A percentile compares a stretch with the other conserved stretches of the same genome.
phyloP scores from a whole-genome alignment of 2,113 vertebrate species.

The Zosterops pallidus region DNA sequence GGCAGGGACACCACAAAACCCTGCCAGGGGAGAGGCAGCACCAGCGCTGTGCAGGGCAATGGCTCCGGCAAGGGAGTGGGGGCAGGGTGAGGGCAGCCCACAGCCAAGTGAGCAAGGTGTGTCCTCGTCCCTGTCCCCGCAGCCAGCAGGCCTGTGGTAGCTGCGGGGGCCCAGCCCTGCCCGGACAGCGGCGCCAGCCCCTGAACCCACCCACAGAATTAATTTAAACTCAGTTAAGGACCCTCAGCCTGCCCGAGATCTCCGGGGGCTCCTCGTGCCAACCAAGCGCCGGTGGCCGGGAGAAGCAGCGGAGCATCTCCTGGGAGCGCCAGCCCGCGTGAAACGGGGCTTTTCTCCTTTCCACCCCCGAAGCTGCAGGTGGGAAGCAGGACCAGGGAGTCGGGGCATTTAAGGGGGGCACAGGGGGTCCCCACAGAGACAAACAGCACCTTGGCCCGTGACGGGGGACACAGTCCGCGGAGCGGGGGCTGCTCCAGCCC shows the following conservation, averaged over 20 bases:
- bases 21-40: not conserved
- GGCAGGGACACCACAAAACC: not conserved
- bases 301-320: not conserved
- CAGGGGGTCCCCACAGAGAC: not conserved
- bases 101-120: not conserved
- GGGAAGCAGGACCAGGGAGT: not conserved
- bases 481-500: not conserved
- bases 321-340: not conserved
- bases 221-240: not conserved
- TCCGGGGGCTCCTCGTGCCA: not conserved
- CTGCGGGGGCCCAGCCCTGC: not conserved
- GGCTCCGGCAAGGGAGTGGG: not conserved
- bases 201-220: not conserved
- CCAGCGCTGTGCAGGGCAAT: not conserved
- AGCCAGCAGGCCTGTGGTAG: not conserved
- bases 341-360: no score
- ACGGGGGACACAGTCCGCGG: no score
- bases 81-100: not conserved
- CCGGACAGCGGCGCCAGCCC: fast-evolving
- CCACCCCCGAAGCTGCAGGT: not conserved
- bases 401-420: no score
- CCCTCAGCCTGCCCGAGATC: not conserved
- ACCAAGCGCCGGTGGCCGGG: fast-evolving
- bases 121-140: not conserved
- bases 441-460: no score